Evolutionary conservation across 2,888 invertebrate species (phyloP).

Genomic region (Pheosia tremula): DNA sequence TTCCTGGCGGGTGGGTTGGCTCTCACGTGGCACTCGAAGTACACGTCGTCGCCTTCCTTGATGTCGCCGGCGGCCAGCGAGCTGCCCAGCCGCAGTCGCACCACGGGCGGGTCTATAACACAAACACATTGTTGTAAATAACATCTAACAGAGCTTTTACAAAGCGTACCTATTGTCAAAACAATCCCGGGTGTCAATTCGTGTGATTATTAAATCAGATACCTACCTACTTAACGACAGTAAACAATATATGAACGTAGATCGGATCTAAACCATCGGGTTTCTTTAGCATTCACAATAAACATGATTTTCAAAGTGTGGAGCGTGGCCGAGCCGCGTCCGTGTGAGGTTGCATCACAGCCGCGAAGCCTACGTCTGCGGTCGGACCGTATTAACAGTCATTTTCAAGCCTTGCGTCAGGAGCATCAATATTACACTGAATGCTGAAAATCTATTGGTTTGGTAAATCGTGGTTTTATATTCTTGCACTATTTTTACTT

Average conservation of each 20-base stretch:
- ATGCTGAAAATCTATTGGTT: too few relatives aligned
- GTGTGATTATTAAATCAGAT: too few relatives aligned
- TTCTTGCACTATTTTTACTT: too few relatives aligned
- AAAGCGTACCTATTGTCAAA: too few relatives aligned
- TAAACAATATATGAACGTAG: too few relatives aligned
- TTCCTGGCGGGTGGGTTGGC: conserved; percentile 94
- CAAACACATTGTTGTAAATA: not conserved
- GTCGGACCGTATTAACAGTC: not conserved
- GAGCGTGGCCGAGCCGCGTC: not conserved
- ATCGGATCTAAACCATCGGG: not conserved
- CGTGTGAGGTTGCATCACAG: not conserved
- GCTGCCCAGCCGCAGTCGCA: conserved; percentile 91
- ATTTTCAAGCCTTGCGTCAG: too few relatives aligned
- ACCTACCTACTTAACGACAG: too few relatives aligned
- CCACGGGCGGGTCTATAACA: conserved; percentile 91
- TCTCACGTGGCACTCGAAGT: conserved; percentile 96
- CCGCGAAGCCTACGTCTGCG: not conserved
- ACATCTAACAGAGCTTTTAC: too few relatives aligned
- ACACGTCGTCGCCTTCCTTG: conserved; percentile 96
- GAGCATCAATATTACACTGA: too few relatives aligned
- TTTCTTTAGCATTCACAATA: conserved; percentile 1
- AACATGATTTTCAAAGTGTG: not conserved
- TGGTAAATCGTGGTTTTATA: too few relatives aligned
- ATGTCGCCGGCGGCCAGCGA: conserved; percentile 94
- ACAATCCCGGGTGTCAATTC: too few relatives aligned